Percentiles rank a stretch among this genome's conserved stretches.
Conservation (phyloP, 2,888 invertebrate species). For the Pachymerium ferrugineum region DNA sequence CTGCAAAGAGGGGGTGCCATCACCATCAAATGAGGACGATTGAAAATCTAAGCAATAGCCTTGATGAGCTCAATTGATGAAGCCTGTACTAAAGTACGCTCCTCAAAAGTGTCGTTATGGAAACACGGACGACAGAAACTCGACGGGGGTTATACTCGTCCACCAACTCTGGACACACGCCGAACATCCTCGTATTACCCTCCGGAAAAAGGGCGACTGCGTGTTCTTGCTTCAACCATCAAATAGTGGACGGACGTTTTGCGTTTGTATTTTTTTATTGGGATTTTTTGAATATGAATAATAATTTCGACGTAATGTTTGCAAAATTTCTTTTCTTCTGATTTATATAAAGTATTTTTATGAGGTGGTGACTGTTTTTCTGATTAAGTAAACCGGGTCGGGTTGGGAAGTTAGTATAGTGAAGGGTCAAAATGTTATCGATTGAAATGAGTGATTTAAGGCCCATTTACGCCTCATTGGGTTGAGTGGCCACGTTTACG, state of each 20-base stretch:
- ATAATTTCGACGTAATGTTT: too few relatives aligned
- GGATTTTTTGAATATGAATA: background rate
- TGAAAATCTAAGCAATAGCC: background rate
- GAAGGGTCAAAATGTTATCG: background rate
- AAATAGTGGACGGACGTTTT: background rate
- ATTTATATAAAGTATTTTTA: background rate
- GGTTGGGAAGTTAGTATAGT: background rate
- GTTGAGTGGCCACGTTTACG: background rate
- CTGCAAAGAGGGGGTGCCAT: background rate
- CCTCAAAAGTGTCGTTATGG: background rate
- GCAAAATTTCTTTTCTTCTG: too few relatives aligned
- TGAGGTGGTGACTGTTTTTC: background rate
- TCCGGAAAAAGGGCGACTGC: background rate
- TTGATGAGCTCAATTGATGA: background rate
- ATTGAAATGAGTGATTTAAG: background rate
- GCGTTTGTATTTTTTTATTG: background rate
- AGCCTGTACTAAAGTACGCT: background rate
- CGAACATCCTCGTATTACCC: background rate
- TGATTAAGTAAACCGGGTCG: background rate
- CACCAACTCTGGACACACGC: background rate
- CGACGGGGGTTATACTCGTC: background rate
- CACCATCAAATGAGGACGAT: background rate
- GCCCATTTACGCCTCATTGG: background rate
- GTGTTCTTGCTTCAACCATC: background rate
- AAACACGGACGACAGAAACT: background rate